Evolutionary conservation across 2,797 vertebrate genomes (phyloP).

Genomic region (Lacerta agilis): DNA sequence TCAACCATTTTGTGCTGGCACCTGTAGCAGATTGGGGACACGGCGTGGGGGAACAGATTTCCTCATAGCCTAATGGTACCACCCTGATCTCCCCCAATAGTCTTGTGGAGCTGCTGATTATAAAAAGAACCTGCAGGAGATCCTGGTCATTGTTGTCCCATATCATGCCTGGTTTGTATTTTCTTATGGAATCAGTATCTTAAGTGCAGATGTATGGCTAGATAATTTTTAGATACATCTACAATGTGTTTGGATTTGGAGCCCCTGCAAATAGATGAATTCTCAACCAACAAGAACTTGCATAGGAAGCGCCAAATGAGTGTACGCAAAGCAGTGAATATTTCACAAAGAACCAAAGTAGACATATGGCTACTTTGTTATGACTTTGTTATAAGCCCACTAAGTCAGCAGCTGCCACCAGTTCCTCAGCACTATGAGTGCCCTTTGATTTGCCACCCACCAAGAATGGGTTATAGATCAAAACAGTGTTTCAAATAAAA

Average conservation of each 20-base stretch:
- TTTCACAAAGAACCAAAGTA: background rate
- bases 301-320: background rate
- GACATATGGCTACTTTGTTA: background rate
- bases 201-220: background rate
- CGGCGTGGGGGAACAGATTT: background rate
- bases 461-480: background rate
- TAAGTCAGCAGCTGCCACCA: background rate
- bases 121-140: background rate
- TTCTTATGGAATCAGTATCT: background rate
- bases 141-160: background rate
- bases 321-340: background rate
- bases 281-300: background rate
- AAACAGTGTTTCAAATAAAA: constrained; percentile 20
- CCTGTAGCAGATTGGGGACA: background rate
- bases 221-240: background rate
- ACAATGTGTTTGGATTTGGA: background rate
- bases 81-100: background rate
- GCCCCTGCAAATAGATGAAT: background rate
- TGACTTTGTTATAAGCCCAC: background rate
- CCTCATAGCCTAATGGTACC: background rate
- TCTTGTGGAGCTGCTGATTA: background rate
- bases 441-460: background rate
- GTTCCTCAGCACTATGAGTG: background rate
- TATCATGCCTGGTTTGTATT: background rate
- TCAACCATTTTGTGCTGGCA: too few species aligned